phyloP scores from a whole-genome alignment of 2,888 invertebrate genomes.

The Podabrus alpinus region DNA sequence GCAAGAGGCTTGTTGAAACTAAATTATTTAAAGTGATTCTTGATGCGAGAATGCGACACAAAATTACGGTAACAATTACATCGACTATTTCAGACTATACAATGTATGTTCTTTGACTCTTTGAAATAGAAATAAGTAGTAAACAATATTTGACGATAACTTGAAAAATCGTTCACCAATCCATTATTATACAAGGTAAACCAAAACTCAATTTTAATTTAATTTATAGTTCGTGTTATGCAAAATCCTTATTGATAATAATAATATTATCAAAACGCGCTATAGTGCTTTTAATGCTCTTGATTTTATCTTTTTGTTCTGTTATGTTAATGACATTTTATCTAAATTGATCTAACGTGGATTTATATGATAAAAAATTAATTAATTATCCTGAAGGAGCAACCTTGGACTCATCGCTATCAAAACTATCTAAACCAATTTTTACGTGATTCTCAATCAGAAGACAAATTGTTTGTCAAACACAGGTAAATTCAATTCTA shows the following conservation, averaged over 20 bases:
- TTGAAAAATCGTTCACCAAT: too few relatives aligned
- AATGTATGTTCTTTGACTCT: too few relatives aligned
- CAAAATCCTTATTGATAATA: not conserved
- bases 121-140: too few relatives aligned
- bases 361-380: not conserved
- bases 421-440: not conserved
- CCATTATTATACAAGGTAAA: not conserved
- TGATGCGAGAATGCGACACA: too few relatives aligned
- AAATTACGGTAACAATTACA: too few relatives aligned
- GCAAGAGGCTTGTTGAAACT: too few relatives aligned
- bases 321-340: not conserved
- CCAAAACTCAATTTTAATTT: not conserved
- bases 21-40: too few relatives aligned
- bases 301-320: not conserved
- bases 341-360: not conserved
- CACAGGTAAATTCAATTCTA: not conserved
- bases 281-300: not conserved
- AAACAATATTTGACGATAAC: too few relatives aligned
- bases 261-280: not conserved
- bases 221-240: not conserved
- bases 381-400: not conserved
- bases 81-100: too few relatives aligned
- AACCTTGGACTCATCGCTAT: not conserved
- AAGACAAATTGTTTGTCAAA: not conserved
- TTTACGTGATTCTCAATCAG: not conserved